phyloP scores from a whole-genome alignment of 2,797 vertebrate species.

The Taenioides sp. region DNA sequence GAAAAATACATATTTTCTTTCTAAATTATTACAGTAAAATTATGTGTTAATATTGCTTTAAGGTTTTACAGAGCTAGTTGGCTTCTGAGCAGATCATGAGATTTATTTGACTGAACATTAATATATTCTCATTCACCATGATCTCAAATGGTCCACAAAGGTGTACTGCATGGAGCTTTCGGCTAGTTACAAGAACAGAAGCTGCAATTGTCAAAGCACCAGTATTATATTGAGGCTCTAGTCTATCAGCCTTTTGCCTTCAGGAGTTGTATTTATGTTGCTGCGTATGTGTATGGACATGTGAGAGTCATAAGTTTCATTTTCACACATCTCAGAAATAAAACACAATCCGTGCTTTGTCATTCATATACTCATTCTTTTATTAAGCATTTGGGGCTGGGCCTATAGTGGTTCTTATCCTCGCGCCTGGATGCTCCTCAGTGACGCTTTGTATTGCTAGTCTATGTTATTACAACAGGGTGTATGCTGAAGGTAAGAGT shows the following conservation, averaged over 20 bases:
- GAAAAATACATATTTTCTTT: neutral
- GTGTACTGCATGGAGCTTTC: conserved; percentile 35
- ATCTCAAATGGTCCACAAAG: conserved; percentile 35
- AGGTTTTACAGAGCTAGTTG: neutral
- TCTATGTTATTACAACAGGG: neutral
- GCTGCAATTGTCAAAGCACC: conserved; percentile 38
- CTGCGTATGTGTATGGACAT: conserved; percentile 26
- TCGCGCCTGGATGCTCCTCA: neutral
- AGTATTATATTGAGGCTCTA: conserved; percentile 34
- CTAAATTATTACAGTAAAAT: neutral
- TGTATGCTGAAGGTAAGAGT: conserved; percentile 2
- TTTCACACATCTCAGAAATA: neutral
- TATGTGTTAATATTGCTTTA: neutral
- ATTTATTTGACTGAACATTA: conserved; percentile 39
- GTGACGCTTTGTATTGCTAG: neutral
- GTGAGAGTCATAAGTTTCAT: conserved; percentile 46
- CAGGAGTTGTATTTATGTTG: conserved; percentile 20
- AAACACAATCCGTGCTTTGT: neutral
- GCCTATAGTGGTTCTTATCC: neutral
- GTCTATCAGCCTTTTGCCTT: conserved; percentile 20
- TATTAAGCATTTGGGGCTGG: neutral
- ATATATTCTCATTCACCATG: conserved; percentile 29
- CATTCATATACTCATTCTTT: neutral
- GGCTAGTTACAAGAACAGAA: conserved; percentile 41
- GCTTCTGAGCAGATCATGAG: conserved; percentile 53